Evolutionary conservation across 2,113 vertebrate genomes (phyloP), one percentile per base, ranked within the genome.

Genomic region (Cyprinodon variegatus): DNA sequence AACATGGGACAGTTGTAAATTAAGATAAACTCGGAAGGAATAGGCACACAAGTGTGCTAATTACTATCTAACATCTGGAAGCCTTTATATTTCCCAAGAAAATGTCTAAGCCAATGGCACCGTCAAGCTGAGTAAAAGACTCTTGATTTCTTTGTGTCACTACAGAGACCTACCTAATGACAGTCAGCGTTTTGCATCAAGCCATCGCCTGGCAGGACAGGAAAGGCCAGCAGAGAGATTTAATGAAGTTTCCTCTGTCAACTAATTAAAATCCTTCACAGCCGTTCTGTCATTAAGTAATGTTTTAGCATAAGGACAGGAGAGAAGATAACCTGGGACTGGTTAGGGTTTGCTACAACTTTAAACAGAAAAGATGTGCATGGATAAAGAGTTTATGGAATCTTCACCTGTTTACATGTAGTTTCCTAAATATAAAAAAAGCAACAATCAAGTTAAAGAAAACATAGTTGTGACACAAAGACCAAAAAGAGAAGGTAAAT

Each of bases 191-290:
- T 82, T 81, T 83, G 83, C 65, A 73, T 86, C 74, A 77, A 83
- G 80, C 73, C 86, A 77, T 61, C 1, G 70, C 84, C 85, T 78
- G 64, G 72, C 83, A 90, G 83, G 86, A 87, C 41, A 36, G 74
- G 83, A 78, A 69, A 84, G 72, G 71, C 87, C 79, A 65, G 77
- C 39, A 4, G 77, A 90, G 84, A 88, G 83, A 78, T 83, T 87
- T 91, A 89, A 93, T 90, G 89, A 91, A 90, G 81, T 87, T 82
- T 88, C 83, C 73, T 88, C 73, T 70, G 69, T 78, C 40, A 74
- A 72, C 89, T 91, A 91, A 92, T 92, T 92, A 91, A 90, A 87
- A 87, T 87, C 68, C 76, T 75, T 86, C 82, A 83, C 77, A 77
- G 64, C 77, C 17, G 46, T 82, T 81, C 78, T 65, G 83, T 83